Evolutionary conservation across 2,113 vertebrate genomes (phyloP).

Genomic region (Desmodus rotundus): DNA sequence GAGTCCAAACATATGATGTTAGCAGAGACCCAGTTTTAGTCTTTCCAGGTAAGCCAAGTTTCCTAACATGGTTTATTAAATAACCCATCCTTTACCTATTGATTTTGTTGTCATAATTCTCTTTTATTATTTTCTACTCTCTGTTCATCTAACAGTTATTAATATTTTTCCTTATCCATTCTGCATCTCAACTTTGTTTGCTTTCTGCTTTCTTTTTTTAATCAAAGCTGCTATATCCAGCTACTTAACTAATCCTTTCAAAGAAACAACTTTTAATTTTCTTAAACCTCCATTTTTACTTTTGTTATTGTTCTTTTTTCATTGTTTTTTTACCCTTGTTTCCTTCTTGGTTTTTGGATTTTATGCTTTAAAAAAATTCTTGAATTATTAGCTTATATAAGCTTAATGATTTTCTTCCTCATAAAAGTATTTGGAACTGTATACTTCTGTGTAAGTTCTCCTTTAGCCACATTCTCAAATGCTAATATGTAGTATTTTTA

Average conservation of each 20-base stretch:
- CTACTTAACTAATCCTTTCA: conserved; percentile 11
- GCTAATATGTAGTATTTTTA: not conserved
- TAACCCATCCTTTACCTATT: not conserved
- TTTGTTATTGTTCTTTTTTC: not conserved
- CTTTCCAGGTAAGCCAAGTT: not conserved
- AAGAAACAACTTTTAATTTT: not conserved
- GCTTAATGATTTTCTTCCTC: not conserved
- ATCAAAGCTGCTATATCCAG: not conserved
- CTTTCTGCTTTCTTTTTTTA: not conserved
- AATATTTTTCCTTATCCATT: not conserved
- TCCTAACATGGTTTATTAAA: conserved; percentile 16
- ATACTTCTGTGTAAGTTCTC: not conserved
- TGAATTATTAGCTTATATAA: not conserved
- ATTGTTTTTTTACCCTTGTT: not conserved
- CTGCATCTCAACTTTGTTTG: not conserved
- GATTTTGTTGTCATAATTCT: not conserved
- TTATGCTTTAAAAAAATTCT: not conserved
- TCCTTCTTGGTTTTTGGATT: not conserved
- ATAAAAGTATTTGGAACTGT: not conserved
- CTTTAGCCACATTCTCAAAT: not conserved
- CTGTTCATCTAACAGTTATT: not conserved
- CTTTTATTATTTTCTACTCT: not conserved
- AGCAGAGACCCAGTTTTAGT: not conserved
- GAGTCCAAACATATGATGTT: not conserved
- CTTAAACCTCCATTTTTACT: not conserved